Percentiles rank a stretch among this genome's conserved stretches.
Evolutionary conservation across 2,888 invertebrate species (phyloP).

Genomic region (Hoplodrina blanda): DNA sequence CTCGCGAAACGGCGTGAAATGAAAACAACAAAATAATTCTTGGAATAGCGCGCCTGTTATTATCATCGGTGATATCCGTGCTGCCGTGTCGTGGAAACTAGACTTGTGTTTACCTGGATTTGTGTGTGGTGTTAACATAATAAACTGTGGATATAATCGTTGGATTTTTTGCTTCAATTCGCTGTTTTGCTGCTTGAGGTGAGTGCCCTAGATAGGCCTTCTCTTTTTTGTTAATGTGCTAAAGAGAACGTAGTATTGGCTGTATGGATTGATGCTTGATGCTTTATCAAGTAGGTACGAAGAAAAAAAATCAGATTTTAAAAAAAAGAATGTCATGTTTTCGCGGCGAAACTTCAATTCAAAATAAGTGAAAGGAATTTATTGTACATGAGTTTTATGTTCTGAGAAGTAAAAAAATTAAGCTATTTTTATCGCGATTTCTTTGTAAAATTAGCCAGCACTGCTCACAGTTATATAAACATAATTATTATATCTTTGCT

Average conservation of each 20-base stretch:
- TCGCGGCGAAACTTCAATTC: slow-evolving; percentile 25
- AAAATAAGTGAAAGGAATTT: slow-evolving; percentile 12
- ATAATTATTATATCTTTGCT: not conserved
- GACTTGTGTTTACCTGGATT: slow-evolving; percentile 48
- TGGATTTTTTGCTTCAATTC: slow-evolving; percentile 57
- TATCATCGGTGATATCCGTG: slow-evolving; percentile 33
- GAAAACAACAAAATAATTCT: slow-evolving; percentile 54
- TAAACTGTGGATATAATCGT: slow-evolving; percentile 44
- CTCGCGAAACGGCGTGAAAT: slow-evolving; percentile 24
- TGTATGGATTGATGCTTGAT: slow-evolving; percentile 1
- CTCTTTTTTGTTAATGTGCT: slow-evolving; percentile 47
- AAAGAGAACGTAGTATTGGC: slow-evolving; percentile 26
- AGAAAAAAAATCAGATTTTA: not conserved
- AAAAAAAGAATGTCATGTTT: slow-evolving; percentile 29
- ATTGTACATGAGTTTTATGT: not conserved
- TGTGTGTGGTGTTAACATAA: slow-evolving; percentile 53
- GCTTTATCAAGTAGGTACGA: not conserved
- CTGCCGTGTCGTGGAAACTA: slow-evolving; percentile 21
- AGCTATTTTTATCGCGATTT: slow-evolving; percentile 10
- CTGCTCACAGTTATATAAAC: not conserved
- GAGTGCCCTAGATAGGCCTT: slow-evolving; percentile 64
- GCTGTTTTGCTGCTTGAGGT: slow-evolving; percentile 53
- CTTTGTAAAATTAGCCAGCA: too few relatives aligned
- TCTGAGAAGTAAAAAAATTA: not conserved
- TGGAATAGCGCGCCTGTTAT: slow-evolving; percentile 41